phyloP scores from a whole-genome alignment of 2,888 invertebrate genomes.

The Dermolepida albohirtum region DNA sequence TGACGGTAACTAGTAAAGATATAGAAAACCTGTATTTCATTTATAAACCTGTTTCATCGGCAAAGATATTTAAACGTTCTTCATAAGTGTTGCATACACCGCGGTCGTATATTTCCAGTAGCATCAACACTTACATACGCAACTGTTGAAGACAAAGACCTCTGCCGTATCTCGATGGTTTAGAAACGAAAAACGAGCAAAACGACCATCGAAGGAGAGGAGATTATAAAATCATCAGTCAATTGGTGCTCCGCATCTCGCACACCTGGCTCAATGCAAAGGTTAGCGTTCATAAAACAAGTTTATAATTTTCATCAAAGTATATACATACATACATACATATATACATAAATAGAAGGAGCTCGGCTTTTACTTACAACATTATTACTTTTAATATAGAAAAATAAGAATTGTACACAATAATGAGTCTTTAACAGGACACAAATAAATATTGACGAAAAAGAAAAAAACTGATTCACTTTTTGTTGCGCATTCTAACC shows the following conservation, averaged over 20 bases:
- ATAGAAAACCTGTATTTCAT: slow-evolving; percentile 39
- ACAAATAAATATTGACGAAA: too few relatives aligned
- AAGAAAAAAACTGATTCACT: too few relatives aligned
- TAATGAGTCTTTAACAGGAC: too few relatives aligned
- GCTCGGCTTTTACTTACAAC: too few relatives aligned
- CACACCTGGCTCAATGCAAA: slow-evolving; percentile 46
- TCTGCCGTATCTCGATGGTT: not conserved
- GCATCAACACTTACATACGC: not conserved
- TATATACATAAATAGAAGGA: too few relatives aligned
- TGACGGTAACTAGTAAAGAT: slow-evolving; percentile 1
- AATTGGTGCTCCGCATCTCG: slow-evolving; percentile 39
- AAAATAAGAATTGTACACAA: too few relatives aligned
- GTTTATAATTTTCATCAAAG: slow-evolving; percentile 40
- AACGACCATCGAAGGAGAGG: slow-evolving; percentile 30
- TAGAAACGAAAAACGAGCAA: slow-evolving; percentile 20
- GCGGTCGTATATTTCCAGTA: too few relatives aligned
- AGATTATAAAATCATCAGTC: slow-evolving; percentile 48
- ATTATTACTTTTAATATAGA: too few relatives aligned
- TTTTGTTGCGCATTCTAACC: too few relatives aligned
- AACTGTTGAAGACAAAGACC: too few relatives aligned
- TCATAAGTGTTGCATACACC: too few relatives aligned
- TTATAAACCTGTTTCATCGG: slow-evolving; percentile 36
- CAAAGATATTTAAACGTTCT: slow-evolving; percentile 3
- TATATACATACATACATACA: slow-evolving; percentile 4
- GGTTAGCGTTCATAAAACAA: slow-evolving; percentile 45